Evolutionary conservation across 2,113 vertebrate species (phyloP), one percentile per base, ranked within the genome.

Genomic region (Mungos mungo): DNA sequence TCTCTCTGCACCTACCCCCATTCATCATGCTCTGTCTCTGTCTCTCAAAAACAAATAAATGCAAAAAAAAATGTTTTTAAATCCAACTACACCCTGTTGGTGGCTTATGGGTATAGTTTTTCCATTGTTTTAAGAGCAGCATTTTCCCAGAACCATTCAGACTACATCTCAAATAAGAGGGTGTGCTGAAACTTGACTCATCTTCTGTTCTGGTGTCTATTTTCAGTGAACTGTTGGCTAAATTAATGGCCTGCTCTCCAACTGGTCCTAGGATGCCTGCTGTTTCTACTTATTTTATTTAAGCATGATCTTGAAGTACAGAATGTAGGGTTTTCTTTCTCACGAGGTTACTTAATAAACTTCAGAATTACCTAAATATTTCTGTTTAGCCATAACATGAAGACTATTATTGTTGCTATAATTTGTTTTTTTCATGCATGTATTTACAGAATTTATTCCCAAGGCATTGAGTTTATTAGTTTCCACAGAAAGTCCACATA

Each of bases 221-320:
- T 83, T 87, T 93, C 7, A 35, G 35, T 80, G 52, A 88, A 60
- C 27, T 89, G 9, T 81, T 92, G 38, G 25, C 15, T 94, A 77
- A 60, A 35, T 84, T 88, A 88, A 45, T 80, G 38, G 13, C 33
- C n/a, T 85, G 38, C 38, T 94, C 33, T 95, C 47, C 47, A 88
- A 27, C 35, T 77, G 68, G 60, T 50, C 27, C 9, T 57, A 71
- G 50, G 25, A 89, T 77, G 19, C 41, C 66, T 93, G 60, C 54
- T 88, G 19, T 88, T 97, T 87, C 15, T 93, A 4, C 85, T 80
- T 96, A 74, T 87, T 81, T 16, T 90, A 5, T 71, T 88, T 83
- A 91, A 91, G 29, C 33, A 45, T 93, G 35, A 31, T 74, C 18
- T 94, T 90, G 66, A 87, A 90, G 80, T 69, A 57, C 82, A 77